phyloP scores from a whole-genome alignment of 2,113 vertebrate genomes.

The Isurus oxyrinchus region DNA sequence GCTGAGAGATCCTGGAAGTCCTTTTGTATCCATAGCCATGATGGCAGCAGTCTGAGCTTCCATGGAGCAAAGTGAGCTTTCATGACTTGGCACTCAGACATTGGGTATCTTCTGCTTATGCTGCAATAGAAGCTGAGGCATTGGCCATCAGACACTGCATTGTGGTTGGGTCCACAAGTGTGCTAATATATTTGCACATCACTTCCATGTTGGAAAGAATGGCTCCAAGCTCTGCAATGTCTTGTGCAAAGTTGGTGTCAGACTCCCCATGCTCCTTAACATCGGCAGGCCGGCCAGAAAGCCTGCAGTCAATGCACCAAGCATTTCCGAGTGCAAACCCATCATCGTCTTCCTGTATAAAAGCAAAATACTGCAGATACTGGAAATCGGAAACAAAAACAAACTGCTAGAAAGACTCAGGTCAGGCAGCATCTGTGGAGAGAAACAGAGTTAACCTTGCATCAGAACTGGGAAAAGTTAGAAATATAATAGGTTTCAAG shows the following conservation, averaged over 20 bases:
- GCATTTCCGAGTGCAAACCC: not conserved
- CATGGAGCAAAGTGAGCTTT: not conserved
- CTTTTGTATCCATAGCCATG: not conserved
- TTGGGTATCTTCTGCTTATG: not conserved
- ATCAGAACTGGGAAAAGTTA: not conserved
- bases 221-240: too few relatives aligned
- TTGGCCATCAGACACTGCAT: not conserved
- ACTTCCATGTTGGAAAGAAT: not conserved
- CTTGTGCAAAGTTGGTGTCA: not conserved
- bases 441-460: not conserved
- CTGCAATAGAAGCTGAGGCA: not conserved
- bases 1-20: too few relatives aligned
- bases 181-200: not conserved
- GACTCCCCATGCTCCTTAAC: not conserved
- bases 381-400: not conserved
- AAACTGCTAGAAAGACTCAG: not conserved
- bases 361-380: not conserved
- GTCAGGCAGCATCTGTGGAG: not conserved
- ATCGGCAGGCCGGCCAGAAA: not conserved
- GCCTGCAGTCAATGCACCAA: too few relatives aligned
- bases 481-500: too few relatives aligned
- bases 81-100: not conserved
- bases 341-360: not conserved
- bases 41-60: not conserved
- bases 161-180: not conserved